Conservation (phyloP, 1,140 invertebrate species). For the Phymastichus coffea region DNA sequence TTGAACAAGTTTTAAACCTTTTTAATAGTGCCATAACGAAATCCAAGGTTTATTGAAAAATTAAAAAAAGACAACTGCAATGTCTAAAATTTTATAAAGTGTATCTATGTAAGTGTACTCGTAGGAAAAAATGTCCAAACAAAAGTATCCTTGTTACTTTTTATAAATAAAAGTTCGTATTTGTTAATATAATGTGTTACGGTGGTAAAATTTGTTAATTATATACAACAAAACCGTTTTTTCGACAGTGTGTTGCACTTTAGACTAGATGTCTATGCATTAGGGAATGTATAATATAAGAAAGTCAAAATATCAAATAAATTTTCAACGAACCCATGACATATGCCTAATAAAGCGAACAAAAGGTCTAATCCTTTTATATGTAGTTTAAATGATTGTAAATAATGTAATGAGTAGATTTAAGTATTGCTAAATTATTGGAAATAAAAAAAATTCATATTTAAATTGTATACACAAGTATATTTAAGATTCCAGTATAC, state of each 20-base stretch:
- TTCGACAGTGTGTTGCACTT: conserved; percentile 22
- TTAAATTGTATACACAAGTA: conserved; percentile 29
- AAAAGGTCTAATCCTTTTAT: conserved; percentile 36
- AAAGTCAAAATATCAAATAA: conserved; percentile 11
- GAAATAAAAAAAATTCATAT: conserved; percentile 29
- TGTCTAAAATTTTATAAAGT: no score
- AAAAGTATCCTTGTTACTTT: no score
- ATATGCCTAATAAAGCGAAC: conserved; percentile 27
- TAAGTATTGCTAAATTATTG: conserved; percentile 21
- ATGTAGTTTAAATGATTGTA: conserved; percentile 33
- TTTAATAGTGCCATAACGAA: conserved; percentile 28
- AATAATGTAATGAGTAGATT: conserved; percentile 29
- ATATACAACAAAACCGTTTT: conserved; percentile 11
- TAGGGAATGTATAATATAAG: conserved; percentile 19
- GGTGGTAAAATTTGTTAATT: conserved; percentile 14
- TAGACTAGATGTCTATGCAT: conserved; percentile 18
- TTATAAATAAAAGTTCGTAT: no score
- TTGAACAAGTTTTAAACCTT: conserved; percentile 25
- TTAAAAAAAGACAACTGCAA: conserved; percentile 3
- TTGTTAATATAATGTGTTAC: conserved; percentile 3
- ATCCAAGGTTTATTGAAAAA: conserved; percentile 19
- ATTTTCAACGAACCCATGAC: conserved; percentile 30
- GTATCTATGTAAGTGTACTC: no score
- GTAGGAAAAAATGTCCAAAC: no score
- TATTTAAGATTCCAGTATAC: conserved; percentile 41